These are phyloP conservation scores for Stichopus chloronotus DNA, from an alignment of 35 echinoderm and acorn worm species.

Conservation along the genomic window DNA sequence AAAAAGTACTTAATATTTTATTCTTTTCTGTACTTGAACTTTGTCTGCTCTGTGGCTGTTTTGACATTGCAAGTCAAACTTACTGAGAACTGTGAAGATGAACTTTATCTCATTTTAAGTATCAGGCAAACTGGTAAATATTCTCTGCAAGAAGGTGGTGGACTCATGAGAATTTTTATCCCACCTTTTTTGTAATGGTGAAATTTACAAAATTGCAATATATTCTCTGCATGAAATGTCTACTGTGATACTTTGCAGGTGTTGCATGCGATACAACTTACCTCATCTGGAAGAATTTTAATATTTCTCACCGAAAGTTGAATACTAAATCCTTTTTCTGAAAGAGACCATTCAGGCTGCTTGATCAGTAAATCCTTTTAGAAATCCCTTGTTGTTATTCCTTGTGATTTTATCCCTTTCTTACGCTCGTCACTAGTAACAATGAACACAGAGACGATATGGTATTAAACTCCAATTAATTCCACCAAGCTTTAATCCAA, in stretches of 20 bases:
- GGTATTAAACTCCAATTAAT: constrained; percentile 41
- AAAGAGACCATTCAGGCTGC: background rate
- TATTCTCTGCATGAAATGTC: no score
- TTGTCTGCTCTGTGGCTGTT: no score
- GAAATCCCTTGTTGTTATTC: constrained; percentile 34
- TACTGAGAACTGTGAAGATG: no score
- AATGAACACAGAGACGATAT: background rate
- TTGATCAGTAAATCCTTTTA: constrained; percentile 10
- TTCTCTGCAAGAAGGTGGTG: no score
- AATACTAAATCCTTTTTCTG: background rate
- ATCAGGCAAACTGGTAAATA: no score
- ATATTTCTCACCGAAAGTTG: constrained; percentile 21
- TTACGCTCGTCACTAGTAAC: background rate
- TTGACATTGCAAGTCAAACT: no score
- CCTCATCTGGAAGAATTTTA: constrained; percentile 50
- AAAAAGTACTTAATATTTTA: no score
- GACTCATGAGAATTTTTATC: no score
- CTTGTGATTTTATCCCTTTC: constrained; percentile 2
- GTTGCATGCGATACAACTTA: constrained; percentile 24
- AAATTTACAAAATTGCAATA: no score
- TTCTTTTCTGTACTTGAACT: no score
- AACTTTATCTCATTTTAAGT: no score
- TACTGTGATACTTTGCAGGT: background rate
- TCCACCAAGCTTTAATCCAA: constrained; percentile 34
- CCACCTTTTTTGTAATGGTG: no score